Evolutionary conservation across 2,113 vertebrate genomes (phyloP).

Genomic region (Azemiops feae): DNA sequence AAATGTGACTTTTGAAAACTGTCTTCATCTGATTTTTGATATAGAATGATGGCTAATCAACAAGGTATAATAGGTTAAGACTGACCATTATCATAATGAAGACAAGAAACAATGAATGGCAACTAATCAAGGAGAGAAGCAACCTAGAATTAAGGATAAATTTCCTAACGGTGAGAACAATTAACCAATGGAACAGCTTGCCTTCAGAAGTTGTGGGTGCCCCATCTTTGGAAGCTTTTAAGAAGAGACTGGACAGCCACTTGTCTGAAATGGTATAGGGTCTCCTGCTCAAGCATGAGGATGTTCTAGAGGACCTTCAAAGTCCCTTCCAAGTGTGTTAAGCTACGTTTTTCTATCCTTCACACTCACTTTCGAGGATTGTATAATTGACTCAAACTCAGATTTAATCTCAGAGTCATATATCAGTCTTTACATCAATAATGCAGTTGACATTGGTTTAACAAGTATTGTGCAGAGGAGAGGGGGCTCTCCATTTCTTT

Average conservation of each 20-base stretch:
- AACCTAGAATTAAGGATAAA: not conserved
- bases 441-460: not conserved
- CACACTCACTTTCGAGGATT: not conserved
- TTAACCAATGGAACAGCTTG: not conserved
- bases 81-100: not conserved
- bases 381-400: conserved; percentile 12
- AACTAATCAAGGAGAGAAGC: not conserved
- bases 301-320: not conserved
- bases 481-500: not conserved
- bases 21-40: conserved; percentile 31
- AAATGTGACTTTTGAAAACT: conserved; percentile 27
- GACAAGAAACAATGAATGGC: not conserved
- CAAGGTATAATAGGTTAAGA: not conserved
- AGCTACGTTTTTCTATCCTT: not conserved
- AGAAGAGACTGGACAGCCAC: not conserved
- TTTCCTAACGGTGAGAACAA: not conserved
- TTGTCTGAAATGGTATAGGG: not conserved
- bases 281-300: no score
- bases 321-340: not conserved
- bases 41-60: not conserved
- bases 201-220: not conserved
- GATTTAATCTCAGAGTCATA: not conserved
- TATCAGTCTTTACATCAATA: conserved; percentile 19
- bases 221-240: not conserved
- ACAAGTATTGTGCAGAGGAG: not conserved